Conservation (phyloP, 2,113 vertebrate species). For the Silurus asotus region DNA sequence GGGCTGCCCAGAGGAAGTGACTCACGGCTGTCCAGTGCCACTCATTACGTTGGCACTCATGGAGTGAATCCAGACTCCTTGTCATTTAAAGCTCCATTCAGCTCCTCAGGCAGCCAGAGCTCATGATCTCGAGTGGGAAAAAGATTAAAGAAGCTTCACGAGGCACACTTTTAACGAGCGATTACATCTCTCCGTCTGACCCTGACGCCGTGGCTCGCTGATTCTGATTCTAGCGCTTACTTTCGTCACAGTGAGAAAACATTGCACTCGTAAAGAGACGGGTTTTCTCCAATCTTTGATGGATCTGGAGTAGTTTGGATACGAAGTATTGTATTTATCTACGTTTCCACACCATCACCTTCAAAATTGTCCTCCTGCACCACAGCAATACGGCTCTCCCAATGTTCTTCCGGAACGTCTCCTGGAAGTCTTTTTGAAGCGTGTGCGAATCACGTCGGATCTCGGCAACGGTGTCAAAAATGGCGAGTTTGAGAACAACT, state of each 20-base stretch:
- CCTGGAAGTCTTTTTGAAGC: no score
- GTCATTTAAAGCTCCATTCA: slow-evolving; percentile 7
- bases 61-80: slow-evolving; percentile 37
- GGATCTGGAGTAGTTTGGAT: background rate
- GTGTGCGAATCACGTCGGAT: no score
- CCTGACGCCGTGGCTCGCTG: background rate
- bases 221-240: background rate
- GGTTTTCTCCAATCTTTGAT: background rate
- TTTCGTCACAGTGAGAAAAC: background rate
- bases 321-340: background rate
- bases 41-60: slow-evolving; percentile 71
- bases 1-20: slow-evolving; percentile 55
- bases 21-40: slow-evolving; percentile 60
- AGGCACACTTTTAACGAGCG: background rate
- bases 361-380: no score
- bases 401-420: no score
- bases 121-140: background rate
- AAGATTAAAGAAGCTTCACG: background rate
- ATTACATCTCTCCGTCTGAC: background rate
- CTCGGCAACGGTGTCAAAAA: no score
- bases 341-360: no score
- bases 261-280: no score
- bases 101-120: slow-evolving; percentile 2
- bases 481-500: no score
- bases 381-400: no score